A percentile compares a stretch with the other conserved stretches of the same genome.
Evolutionary conservation across 1,140 invertebrate genomes (phyloP).

Genomic region (Plodia interpunctella): DNA sequence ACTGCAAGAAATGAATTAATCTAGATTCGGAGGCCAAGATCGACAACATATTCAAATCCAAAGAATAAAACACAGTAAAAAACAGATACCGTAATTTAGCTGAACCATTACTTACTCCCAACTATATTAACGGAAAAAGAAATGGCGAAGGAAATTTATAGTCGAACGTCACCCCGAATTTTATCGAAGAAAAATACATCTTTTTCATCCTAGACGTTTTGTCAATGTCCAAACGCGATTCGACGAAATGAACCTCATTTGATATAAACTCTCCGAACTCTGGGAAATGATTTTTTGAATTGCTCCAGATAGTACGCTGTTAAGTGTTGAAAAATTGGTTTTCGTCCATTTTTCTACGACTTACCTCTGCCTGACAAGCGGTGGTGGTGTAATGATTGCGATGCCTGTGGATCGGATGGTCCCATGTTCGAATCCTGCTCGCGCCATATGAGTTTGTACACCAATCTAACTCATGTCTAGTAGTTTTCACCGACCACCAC

Average conservation of each 20-base stretch:
- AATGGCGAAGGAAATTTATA: slow-evolving; percentile 46
- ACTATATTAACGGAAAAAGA: slow-evolving; percentile 16
- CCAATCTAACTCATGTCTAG: too few species aligned
- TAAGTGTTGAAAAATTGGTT: not conserved
- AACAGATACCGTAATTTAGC: slow-evolving; percentile 2
- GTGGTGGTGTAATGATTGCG: too few species aligned
- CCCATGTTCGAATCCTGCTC: too few species aligned
- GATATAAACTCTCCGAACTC: slow-evolving; percentile 34
- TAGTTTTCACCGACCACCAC: too few species aligned
- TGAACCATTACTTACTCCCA: slow-evolving; percentile 12
- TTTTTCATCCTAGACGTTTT: slow-evolving; percentile 59
- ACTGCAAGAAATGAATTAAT: too few species aligned
- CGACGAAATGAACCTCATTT: slow-evolving; percentile 52
- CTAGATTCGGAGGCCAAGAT: too few species aligned
- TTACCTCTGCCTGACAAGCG: too few species aligned
- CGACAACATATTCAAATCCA: not conserved
- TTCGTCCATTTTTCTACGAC: slow-evolving; percentile 4
- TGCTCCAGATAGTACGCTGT: slow-evolving; percentile 9
- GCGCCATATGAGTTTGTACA: too few species aligned
- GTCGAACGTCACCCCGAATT: slow-evolving; percentile 51
- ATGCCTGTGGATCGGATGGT: too few species aligned
- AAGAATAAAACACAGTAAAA: not conserved
- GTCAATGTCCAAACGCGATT: slow-evolving; percentile 58
- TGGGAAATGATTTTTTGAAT: slow-evolving; percentile 26
- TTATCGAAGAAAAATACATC: slow-evolving; percentile 63